A percentile compares a stretch with the other conserved stretches of the same genome.
phyloP scores from a whole-genome alignment of 2,888 invertebrate genomes.

The Andrena haemorrhoa region DNA sequence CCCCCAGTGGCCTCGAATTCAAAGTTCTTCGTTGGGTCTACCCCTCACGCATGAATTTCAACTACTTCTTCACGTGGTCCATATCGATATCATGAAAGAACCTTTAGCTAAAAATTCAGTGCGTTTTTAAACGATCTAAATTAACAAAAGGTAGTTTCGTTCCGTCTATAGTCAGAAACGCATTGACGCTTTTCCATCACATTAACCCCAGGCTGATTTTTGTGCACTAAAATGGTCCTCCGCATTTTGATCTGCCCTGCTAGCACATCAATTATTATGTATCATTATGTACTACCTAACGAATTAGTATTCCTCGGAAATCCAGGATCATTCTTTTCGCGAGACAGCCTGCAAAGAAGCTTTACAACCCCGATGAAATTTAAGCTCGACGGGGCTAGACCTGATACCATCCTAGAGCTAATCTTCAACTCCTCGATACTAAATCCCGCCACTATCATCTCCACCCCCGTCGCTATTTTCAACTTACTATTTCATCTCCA shows the following conservation, averaged over 20 bases:
- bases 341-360: no score
- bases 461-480: neutral
- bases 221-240: neutral
- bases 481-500: neutral
- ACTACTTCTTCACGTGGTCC: neutral
- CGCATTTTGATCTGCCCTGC: no score
- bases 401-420: no score
- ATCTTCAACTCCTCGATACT: slow-evolving; percentile 1
- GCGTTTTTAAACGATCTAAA: neutral
- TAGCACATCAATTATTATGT: no score
- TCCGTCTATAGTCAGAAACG: neutral
- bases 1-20: slow-evolving; percentile 38
- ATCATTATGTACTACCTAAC: no score
- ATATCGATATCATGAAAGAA: neutral
- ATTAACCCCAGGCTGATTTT: neutral
- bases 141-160: neutral
- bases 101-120: neutral
- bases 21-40: slow-evolving; percentile 29
- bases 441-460: neutral
- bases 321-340: no score
- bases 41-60: slow-evolving; percentile 22
- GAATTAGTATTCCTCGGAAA: no score
- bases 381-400: no score
- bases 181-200: neutral
- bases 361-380: no score